phyloP scores from a whole-genome alignment of 2,113 vertebrate genomes.

The Periophthalmus modestus region DNA sequence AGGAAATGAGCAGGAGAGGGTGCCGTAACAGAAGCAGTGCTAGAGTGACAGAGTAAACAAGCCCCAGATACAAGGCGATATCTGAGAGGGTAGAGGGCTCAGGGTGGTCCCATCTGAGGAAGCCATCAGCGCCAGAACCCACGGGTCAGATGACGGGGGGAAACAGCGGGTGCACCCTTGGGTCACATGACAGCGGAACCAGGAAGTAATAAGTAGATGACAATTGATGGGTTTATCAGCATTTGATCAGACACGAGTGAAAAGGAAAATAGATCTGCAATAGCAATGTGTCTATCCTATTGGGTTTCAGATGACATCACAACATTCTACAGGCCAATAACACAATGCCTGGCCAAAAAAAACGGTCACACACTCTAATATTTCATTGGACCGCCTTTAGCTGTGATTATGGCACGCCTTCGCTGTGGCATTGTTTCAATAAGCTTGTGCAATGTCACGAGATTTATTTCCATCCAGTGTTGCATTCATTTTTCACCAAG shows the following conservation, averaged over 20 bases:
- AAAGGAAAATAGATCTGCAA: background rate
- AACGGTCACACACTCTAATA: no score
- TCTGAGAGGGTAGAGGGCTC: constrained; percentile 27
- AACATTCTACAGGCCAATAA: no score
- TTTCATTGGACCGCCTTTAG: no score
- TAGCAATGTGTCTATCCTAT: background rate
- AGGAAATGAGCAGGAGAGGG: background rate
- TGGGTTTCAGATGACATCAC: background rate
- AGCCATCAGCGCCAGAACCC: constrained; percentile 60
- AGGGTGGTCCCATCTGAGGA: constrained; percentile 62
- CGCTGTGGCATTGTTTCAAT: no score
- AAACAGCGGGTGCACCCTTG: constrained; percentile 34
- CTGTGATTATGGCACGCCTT: no score
- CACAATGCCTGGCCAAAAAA: no score
- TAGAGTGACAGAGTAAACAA: constrained; percentile 14
- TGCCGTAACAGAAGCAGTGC: constrained; percentile 5
- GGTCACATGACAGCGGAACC: background rate
- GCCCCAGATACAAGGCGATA: constrained; percentile 21
- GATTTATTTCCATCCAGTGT: no score
- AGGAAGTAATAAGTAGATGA: constrained; percentile 38
- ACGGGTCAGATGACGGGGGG: constrained; percentile 29
- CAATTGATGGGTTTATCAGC: constrained; percentile 42
- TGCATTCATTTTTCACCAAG: no score
- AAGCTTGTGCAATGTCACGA: no score
- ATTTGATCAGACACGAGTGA: background rate